Conservation (phyloP, 2,888 invertebrate genomes). For the Bugula neritina region DNA sequence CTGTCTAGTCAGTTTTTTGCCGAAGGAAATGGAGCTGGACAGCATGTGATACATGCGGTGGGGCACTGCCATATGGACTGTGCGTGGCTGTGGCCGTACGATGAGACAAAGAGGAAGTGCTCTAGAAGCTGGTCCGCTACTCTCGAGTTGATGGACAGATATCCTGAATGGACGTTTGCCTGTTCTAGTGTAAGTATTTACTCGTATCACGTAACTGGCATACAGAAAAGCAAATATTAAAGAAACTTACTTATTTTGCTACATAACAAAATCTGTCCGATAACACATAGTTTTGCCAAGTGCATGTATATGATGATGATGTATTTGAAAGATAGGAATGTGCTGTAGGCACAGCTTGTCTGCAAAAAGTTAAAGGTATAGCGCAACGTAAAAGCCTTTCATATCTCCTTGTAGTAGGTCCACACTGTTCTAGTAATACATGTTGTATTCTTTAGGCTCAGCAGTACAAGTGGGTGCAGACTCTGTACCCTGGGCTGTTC, state of each 20-base stretch:
- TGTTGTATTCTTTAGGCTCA: constrained; percentile 56
- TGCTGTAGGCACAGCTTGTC: no score
- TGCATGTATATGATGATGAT: no score
- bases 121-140: constrained; percentile 56
- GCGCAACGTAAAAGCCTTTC: no score
- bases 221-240: no score
- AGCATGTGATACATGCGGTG: constrained; percentile 54
- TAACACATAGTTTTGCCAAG: no score
- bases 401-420: no score
- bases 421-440: no score
- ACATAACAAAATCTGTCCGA: no score
- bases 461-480: constrained; percentile 57
- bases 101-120: constrained; percentile 57
- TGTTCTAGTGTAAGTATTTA: constrained; percentile 54
- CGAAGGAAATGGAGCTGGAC: constrained; percentile 52
- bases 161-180: constrained; percentile 54
- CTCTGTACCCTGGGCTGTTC: constrained; percentile 54
- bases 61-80: constrained; percentile 58
- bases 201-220: no score
- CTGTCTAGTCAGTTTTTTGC: constrained; percentile 52
- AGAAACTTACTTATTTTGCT: no score
- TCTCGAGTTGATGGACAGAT: constrained; percentile 54
- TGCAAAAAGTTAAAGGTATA: no score
- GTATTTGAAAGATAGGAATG: no score
- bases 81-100: constrained; percentile 59